Percentiles rank a stretch among this genome's conserved stretches.
phyloP scores from a whole-genome alignment of 2,113 vertebrate species.

The Todiramphus chloris region DNA sequence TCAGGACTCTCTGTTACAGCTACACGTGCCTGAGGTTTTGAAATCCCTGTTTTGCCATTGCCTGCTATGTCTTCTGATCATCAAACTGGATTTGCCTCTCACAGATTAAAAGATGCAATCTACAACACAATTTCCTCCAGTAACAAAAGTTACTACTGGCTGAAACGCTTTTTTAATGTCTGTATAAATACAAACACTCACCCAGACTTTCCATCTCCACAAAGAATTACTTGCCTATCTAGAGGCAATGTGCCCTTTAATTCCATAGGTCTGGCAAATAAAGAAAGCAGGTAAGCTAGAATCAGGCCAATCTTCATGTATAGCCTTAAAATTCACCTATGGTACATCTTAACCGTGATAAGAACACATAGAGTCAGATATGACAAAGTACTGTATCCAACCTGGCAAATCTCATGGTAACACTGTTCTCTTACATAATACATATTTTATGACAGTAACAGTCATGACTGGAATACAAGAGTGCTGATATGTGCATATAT shows the following conservation, averaged over 20 bases:
- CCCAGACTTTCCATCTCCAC: background rate
- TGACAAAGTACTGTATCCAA: background rate
- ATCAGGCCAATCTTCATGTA: background rate
- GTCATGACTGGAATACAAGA: background rate
- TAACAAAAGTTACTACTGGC: background rate
- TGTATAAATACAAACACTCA: background rate
- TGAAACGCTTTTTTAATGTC: background rate
- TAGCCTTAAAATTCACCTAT: background rate
- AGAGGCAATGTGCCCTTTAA: background rate
- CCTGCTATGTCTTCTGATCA: background rate
- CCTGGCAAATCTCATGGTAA: background rate
- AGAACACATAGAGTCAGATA: background rate
- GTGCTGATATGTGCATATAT: background rate
- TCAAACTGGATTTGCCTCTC: background rate
- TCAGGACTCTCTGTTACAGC: background rate
- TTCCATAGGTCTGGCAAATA: background rate
- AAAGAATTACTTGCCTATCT: background rate
- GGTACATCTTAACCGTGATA: background rate
- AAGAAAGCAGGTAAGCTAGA: background rate
- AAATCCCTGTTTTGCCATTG: background rate
- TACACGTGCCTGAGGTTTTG: background rate
- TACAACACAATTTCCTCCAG: background rate
- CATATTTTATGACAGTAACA: background rate
- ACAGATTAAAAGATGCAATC: background rate
- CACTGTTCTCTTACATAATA: background rate